phyloP scores from a whole-genome alignment of 2,113 vertebrate species.

The rabbit (Oryctolagus cuniculus) region DNA sequence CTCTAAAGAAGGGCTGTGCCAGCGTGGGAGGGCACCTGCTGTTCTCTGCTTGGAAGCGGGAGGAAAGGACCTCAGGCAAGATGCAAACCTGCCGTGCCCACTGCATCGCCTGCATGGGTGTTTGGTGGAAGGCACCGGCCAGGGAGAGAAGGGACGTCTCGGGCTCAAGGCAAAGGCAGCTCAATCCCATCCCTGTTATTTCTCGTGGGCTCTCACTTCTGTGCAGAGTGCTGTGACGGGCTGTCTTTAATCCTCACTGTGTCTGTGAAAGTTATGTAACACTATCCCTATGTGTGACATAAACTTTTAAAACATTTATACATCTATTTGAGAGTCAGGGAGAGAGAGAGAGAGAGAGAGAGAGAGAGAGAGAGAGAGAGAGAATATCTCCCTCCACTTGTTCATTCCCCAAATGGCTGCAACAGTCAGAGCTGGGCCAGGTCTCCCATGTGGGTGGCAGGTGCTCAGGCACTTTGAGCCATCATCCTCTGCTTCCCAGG shows the following conservation, averaged over 20 bases:
- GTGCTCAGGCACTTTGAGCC: too few species aligned
- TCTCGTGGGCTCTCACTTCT: not conserved
- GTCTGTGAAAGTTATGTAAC: not conserved
- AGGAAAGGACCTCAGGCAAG: not conserved
- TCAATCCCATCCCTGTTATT: not conserved
- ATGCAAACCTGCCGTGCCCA: fast-evolving
- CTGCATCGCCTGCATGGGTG: not conserved
- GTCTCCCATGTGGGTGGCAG: too few species aligned
- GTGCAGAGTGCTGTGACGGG: not conserved
- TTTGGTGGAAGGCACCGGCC: not conserved
- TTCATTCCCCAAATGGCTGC: too few species aligned
- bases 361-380: too few species aligned
- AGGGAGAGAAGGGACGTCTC: not conserved
- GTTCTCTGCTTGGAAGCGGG: constrained; percentile 3
- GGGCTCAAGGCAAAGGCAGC: not conserved
- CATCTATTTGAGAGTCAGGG: too few species aligned
- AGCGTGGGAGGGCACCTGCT: not conserved
- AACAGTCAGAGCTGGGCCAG: too few species aligned
- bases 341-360: too few species aligned
- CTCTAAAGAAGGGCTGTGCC: not conserved
- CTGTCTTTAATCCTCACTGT: not conserved
- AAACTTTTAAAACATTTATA: not conserved
- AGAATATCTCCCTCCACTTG: too few species aligned
- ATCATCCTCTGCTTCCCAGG: too few species aligned
- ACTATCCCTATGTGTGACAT: not conserved